Evolutionary conservation across 2,888 invertebrate genomes (phyloP).

Genomic region (Cephonodes hylas): DNA sequence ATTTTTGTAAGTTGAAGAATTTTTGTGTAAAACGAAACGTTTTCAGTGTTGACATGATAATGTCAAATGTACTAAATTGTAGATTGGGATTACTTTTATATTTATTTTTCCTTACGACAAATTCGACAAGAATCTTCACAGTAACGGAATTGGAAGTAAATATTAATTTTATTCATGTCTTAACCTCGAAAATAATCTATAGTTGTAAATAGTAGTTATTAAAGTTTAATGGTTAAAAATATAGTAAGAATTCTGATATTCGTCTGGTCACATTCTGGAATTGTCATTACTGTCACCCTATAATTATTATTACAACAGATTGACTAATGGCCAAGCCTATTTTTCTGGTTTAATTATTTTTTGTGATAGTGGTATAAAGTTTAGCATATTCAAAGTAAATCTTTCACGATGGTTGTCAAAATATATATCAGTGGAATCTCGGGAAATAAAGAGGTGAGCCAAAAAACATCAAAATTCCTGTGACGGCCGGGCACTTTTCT

Average conservation of each 20-base stretch:
- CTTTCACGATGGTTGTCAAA: constrained; percentile 90
- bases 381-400: constrained; percentile 45
- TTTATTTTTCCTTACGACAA: background rate
- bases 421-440: constrained; percentile 95
- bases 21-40: background rate
- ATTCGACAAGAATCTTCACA: too few species aligned
- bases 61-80: too few species aligned
- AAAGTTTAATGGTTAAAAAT: background rate
- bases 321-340: constrained; percentile 78
- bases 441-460: constrained; percentile 95
- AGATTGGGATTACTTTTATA: too few species aligned
- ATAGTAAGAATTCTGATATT: background rate
- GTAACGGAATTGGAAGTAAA: too few species aligned
- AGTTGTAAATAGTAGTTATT: too few species aligned
- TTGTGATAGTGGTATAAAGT: constrained; percentile 51
- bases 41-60: background rate
- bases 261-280: constrained; percentile 34
- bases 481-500: constrained; percentile 62
- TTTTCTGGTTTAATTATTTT: constrained; percentile 61
- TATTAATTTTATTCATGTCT: too few species aligned
- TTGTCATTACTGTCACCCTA: constrained; percentile 39
- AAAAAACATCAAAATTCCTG: constrained; percentile 65
- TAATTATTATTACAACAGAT: constrained; percentile 63
- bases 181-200: too few species aligned
- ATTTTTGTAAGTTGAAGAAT: too few species aligned